Evolutionary conservation across 2,797 vertebrate species (phyloP).

Genomic region (Propithecus deckenii): DNA sequence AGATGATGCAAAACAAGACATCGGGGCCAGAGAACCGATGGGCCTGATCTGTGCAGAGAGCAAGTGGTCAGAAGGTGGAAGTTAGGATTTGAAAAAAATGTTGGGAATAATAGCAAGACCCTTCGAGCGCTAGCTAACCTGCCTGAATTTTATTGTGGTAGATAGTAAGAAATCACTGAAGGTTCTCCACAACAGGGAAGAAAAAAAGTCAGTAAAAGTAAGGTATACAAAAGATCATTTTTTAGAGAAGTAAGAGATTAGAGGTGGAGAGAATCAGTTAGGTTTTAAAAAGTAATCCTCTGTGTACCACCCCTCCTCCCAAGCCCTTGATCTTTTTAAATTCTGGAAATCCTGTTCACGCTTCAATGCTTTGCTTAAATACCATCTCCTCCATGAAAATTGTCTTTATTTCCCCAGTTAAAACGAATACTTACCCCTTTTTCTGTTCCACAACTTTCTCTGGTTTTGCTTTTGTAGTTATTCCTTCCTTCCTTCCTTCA

Average conservation of each 20-base stretch:
- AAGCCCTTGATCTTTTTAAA: neutral
- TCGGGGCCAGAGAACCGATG: rapidly evolving
- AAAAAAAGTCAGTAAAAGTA: neutral
- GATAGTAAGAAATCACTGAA: neutral
- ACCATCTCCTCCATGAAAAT: neutral
- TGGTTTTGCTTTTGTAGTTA: neutral
- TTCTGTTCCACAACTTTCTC: neutral
- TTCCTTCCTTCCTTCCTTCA: neutral
- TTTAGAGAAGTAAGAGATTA: neutral
- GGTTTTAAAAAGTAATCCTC: neutral
- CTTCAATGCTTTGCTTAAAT: neutral
- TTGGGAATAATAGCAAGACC: neutral
- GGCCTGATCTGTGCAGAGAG: neutral
- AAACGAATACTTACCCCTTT: neutral
- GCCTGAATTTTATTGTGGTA: neutral
- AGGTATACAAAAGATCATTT: neutral
- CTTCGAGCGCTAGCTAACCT: neutral
- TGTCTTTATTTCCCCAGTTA: neutral
- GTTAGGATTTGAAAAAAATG: neutral
- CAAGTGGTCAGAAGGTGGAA: neutral
- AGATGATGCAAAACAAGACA: neutral
- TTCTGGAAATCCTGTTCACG: neutral
- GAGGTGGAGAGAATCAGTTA: neutral
- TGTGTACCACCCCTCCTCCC: neutral
- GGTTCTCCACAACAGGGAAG: neutral